These are phyloP conservation scores for Tachypleus tridentatus DNA, from an alignment of 1,140 invertebrate genomes.

Conservation along the genomic window DNA sequence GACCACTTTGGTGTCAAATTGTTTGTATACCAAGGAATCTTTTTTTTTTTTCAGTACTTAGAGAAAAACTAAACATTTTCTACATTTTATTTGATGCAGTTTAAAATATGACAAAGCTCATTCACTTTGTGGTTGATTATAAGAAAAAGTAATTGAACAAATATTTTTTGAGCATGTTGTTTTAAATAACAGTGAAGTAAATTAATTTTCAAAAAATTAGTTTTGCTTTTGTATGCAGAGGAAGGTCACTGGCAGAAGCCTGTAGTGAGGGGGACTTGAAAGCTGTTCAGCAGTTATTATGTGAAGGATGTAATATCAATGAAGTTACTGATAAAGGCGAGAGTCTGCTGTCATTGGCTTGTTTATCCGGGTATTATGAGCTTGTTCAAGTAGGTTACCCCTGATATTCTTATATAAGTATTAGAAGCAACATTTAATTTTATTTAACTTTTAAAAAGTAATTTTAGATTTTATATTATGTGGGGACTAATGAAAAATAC, in stretches of 20 bases:
- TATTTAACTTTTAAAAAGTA: conserved; percentile 5
- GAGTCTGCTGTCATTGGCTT: conserved; percentile 77
- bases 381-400: conserved; percentile 58
- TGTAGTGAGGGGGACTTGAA: conserved; percentile 85
- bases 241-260: conserved; percentile 63
- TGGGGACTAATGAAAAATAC: too few relatives aligned
- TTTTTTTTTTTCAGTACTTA: too few relatives aligned
- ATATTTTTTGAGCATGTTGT: not conserved
- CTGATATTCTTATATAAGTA: conserved; percentile 10
- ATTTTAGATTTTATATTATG: not conserved
- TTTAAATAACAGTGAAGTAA: conserved; percentile 8
- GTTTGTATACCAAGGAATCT: too few relatives aligned
- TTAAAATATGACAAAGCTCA: too few relatives aligned
- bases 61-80: too few relatives aligned
- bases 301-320: conserved; percentile 79
- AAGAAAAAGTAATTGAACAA: too few relatives aligned
- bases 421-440: conserved; percentile 2
- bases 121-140: too few relatives aligned
- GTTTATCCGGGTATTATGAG: conserved; percentile 86
- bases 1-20: too few relatives aligned
- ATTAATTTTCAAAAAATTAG: conserved; percentile 1
- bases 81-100: too few relatives aligned
- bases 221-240: not conserved
- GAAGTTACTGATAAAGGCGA: conserved; percentile 89
- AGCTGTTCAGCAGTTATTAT: conserved; percentile 62